These are phyloP conservation scores for Serinus canaria DNA, from an alignment of 2,113 vertebrate genomes.

Conservation along the genomic window DNA sequence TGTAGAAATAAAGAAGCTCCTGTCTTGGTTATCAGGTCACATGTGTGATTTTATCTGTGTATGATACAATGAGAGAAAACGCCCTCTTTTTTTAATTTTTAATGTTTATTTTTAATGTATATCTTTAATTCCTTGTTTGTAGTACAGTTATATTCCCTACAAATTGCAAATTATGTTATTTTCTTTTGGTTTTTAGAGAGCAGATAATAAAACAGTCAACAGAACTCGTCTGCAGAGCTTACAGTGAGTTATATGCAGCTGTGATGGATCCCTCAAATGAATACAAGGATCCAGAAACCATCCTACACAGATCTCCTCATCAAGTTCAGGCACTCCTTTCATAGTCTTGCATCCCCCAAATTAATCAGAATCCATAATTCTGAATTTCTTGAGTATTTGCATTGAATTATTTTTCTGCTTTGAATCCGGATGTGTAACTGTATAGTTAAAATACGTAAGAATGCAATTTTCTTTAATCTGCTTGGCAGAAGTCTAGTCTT, in stretches of 20 bases:
- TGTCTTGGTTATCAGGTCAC: background rate
- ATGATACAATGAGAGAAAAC: background rate
- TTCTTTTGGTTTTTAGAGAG: slow-evolving; percentile 76
- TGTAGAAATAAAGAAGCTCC: background rate
- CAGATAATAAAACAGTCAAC: slow-evolving; percentile 94
- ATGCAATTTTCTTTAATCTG: slow-evolving; percentile 16
- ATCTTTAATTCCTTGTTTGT: background rate
- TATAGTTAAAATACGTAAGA: background rate
- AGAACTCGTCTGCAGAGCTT: slow-evolving; percentile 91
- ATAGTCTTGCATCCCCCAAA: slow-evolving; percentile 45
- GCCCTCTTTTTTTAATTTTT: background rate
- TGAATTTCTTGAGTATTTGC: slow-evolving; percentile 8
- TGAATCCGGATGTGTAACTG: slow-evolving; percentile 3
- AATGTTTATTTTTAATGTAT: background rate
- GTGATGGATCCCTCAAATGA: slow-evolving; percentile 81
- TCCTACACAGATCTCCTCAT: slow-evolving; percentile 87
- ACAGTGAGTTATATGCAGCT: slow-evolving; percentile 86
- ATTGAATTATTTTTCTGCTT: slow-evolving; percentile 1
- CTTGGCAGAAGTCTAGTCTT: background rate
- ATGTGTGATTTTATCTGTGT: background rate
- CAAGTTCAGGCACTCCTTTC: slow-evolving; percentile 91
- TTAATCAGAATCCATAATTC: background rate
- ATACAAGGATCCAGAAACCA: slow-evolving; percentile 87
- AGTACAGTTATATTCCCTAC: background rate
- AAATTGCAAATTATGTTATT: background rate